Evolutionary conservation across 2,888 invertebrate genomes (phyloP).

Genomic region (Luperina nickerlii): DNA sequence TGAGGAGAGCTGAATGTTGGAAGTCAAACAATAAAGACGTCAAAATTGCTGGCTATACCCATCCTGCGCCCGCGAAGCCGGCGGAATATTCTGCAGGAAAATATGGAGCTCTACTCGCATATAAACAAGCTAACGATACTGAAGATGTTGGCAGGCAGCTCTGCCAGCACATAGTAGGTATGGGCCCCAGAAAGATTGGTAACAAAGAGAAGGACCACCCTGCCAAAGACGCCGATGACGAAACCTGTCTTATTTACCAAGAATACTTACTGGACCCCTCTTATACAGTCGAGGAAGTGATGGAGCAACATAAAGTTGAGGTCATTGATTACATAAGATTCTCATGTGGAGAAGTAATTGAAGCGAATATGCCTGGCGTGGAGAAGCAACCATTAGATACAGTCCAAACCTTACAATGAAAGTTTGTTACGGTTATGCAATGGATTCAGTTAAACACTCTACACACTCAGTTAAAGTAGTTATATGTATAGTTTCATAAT

Average conservation of each 20-base stretch:
- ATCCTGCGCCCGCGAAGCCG: conserved; percentile 92
- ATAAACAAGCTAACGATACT: conserved; percentile 85
- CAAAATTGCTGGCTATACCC: conserved; percentile 93
- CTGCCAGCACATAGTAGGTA: conserved; percentile 98
- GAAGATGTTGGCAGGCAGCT: conserved; percentile 93
- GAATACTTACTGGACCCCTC: conserved; percentile 96
- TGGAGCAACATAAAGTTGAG: conserved; percentile 91
- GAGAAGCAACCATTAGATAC: conserved; percentile 89
- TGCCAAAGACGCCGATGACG: conserved; percentile 92
- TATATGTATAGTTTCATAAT: conserved; percentile 45
- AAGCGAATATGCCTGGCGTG: conserved; percentile 83
- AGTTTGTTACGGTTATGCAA: conserved; percentile 34
- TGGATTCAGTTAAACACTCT: background rate
- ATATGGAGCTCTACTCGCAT: conserved; percentile 96
- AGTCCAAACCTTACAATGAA: conserved; percentile 92
- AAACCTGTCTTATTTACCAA: conserved; percentile 95
- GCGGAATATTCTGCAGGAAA: conserved; percentile 92
- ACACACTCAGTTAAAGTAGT: conserved; percentile 36
- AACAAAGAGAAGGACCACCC: conserved; percentile 91
- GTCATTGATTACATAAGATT: conserved; percentile 96
- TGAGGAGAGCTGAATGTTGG: conserved; percentile 94
- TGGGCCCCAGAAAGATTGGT: conserved; percentile 95
- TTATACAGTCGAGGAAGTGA: conserved; percentile 93
- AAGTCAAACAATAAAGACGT: conserved; percentile 89
- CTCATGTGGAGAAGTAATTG: conserved; percentile 94